Evolutionary conservation across 1,140 invertebrate species (phyloP).

Genomic region (Pentalonia nigronervosa): DNA sequence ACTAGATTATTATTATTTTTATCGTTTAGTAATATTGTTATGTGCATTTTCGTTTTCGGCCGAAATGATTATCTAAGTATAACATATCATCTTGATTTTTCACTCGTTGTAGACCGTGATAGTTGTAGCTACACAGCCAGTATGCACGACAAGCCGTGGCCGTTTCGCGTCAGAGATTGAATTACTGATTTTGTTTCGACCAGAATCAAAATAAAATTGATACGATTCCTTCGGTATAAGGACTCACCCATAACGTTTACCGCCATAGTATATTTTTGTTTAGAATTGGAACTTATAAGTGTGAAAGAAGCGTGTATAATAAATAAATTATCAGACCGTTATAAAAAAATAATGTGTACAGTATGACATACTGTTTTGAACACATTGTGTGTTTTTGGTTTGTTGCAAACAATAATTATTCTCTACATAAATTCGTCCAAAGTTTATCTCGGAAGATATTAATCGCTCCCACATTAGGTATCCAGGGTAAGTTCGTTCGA

Average conservation of each 20-base stretch:
- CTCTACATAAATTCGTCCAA: not conserved
- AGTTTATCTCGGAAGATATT: not conserved
- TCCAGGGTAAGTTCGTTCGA: not conserved
- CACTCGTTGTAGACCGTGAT: too few species aligned
- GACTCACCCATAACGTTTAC: not conserved
- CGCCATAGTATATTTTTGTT: not conserved
- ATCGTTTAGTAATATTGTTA: not conserved
- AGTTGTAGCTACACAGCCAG: too few species aligned
- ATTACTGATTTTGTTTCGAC: not conserved
- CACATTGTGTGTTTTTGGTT: not conserved
- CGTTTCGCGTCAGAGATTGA: not conserved
- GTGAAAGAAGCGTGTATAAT: too few species aligned
- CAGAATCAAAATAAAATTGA: not conserved
- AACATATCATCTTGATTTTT: not conserved
- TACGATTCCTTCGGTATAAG: not conserved
- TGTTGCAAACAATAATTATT: not conserved
- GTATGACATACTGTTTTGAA: not conserved
- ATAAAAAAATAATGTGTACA: not conserved
- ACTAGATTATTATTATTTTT: not conserved
- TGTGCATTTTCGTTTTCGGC: not conserved
- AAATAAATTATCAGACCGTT: not conserved
- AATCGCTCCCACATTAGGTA: not conserved
- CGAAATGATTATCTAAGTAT: not conserved
- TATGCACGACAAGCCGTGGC: not conserved
- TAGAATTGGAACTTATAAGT: not conserved